Base-by-base conservation (phyloP, 2,113 vertebrate genomes). In the Erythrocercus mccallii region DNA sequence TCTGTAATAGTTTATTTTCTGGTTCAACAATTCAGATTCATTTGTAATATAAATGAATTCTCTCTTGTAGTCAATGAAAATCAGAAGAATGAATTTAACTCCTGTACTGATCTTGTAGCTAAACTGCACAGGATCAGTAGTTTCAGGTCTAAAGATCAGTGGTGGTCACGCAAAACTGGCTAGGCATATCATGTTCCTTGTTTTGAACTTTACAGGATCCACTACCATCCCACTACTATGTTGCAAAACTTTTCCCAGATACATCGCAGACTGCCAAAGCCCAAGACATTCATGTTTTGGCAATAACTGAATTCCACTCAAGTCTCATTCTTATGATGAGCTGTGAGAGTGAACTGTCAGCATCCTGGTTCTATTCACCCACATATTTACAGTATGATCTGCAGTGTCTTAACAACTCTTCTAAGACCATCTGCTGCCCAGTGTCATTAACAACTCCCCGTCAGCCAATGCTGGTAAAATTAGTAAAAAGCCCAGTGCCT, bases 401-500 rank as follows among this genome's bases (percentile, higher is more conserved):
- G 61, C 92, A 74, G 95, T 92, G 92, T 97, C 95, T 95, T 96
- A 95, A 96, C 94, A 97, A 78, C 83, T 96, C 92, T 84, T 77
- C 56, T 62, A 74, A 73, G 96, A 93, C 94, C 96, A 97, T 97
- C 96, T 97, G 95, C 94, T 96, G 95, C 95, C 96, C 96, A 97
- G 92, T 97, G 96, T 65, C 92, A 96, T 94, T 96, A 97, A 92
- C 88, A 91, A 94, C 95, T 74, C 96, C 96, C 71, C 92, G 94
- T 93, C 94, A 97, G 95, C 92, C 96, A 93, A 92, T 33, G 69
- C 72, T 78, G 86, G 91, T 81, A 78, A 70, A 95, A 94, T 80
- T 88, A 92, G 83, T n/a, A n/a, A n/a, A 88, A 95, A 94, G 83
- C 56, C 91, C 91, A 54, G 37, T 19, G 76, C 76, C 82, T 95